phyloP scores from a whole-genome alignment of 2,797 vertebrate genomes.

The Sebastolobus alascanus region DNA sequence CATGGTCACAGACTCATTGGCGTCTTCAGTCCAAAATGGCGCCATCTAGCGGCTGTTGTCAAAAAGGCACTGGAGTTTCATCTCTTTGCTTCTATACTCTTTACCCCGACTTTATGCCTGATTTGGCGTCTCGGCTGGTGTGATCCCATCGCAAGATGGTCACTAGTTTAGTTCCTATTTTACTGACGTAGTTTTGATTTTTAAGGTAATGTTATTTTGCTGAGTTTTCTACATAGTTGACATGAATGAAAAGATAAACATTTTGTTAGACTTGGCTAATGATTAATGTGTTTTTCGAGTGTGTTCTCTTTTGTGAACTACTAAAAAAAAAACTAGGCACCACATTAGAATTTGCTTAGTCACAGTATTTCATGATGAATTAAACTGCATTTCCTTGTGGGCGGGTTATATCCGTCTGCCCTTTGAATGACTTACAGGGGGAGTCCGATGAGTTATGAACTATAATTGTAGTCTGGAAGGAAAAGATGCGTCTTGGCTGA shows the following conservation, averaged over 20 bases:
- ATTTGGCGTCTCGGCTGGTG: no score
- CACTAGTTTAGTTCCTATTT: no score
- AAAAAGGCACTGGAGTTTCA: no score
- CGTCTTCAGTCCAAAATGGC: no score
- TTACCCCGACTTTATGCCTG: no score
- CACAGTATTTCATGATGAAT: neutral
- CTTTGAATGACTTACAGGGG: conserved; percentile 2
- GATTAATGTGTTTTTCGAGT: neutral
- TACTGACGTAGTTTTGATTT: no score
- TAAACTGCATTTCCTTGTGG: neutral
- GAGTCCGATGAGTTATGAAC: conserved; percentile 22
- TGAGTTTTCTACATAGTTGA: neutral
- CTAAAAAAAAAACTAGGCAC: neutral
- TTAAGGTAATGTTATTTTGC: neutral
- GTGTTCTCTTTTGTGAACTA: neutral
- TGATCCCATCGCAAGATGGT: no score
- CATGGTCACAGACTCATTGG: no score
- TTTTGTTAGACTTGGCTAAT: neutral
- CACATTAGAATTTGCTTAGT: neutral
- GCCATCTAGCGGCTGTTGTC: no score
- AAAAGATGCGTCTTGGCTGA: conserved; percentile 33
- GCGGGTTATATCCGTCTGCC: neutral
- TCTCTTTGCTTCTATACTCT: no score
- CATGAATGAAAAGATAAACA: neutral
- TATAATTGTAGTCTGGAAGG: conserved; percentile 46